Conservation (phyloP, 2,888 invertebrate species). For the Lymantria dispar region DNA sequence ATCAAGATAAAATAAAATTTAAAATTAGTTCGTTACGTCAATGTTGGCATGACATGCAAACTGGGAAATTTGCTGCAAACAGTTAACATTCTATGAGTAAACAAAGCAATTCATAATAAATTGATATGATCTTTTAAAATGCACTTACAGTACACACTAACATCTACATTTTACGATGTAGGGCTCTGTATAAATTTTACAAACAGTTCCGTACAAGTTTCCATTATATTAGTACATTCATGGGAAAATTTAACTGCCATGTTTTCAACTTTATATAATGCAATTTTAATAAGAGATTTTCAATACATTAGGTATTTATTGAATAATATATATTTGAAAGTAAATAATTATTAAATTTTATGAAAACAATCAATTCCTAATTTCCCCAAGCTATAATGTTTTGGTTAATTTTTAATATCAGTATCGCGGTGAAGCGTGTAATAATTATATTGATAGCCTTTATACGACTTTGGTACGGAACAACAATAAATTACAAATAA, state of each 20-base stretch:
- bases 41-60: conserved; percentile 72
- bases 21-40: conserved; percentile 44
- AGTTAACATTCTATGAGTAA: conserved; percentile 22
- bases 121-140: background rate
- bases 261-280: background rate
- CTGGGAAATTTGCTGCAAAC: conserved; percentile 30
- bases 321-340: no score
- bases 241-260: background rate
- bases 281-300: background rate
- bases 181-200: background rate
- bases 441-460: conserved; percentile 42
- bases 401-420: conserved; percentile 41
- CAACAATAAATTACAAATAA: conserved; percentile 21
- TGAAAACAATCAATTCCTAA: background rate
- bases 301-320: background rate
- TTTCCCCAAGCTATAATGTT: conserved; percentile 7
- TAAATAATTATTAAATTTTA: no score
- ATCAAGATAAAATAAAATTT: conserved; percentile 47
- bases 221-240: background rate
- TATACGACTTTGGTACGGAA: conserved; percentile 24
- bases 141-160: background rate
- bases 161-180: background rate
- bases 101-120: conserved; percentile 21
- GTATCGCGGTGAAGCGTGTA: conserved; percentile 48
- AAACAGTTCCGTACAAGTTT: background rate